Conservation (phyloP, 2,888 invertebrate genomes). For the Enchytraeus crypticus region DNA sequence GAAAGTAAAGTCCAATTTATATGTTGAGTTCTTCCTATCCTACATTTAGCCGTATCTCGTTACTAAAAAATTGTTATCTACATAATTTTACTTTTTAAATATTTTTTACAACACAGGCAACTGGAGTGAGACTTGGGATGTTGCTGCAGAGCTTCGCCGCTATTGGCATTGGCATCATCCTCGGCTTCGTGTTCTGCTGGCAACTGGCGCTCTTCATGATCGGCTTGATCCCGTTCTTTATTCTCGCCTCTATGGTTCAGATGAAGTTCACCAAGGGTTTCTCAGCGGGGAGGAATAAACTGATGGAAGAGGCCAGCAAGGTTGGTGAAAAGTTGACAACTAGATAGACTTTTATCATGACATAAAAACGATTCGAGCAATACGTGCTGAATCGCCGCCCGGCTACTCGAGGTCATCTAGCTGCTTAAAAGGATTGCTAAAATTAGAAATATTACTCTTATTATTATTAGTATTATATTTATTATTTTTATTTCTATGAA, state of each 20-base stretch:
- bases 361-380: too few species aligned
- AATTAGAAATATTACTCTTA: too few species aligned
- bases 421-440: neutral
- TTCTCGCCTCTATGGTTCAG: slow-evolving; percentile 45
- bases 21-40: too few species aligned
- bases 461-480: too few species aligned
- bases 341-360: neutral
- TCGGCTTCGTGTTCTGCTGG: slow-evolving; percentile 51
- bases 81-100: neutral
- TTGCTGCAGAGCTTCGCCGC: slow-evolving; percentile 45
- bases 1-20: too few species aligned
- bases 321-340: slow-evolving; percentile 31
- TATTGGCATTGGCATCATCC: slow-evolving; percentile 45
- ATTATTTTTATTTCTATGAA: too few species aligned
- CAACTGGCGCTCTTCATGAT: slow-evolving; percentile 49
- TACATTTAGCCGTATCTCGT: too few species aligned
- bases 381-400: too few species aligned
- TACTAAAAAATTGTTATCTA: too few species aligned
- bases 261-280: slow-evolving; percentile 48
- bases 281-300: slow-evolving; percentile 49
- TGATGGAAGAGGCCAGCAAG: slow-evolving; percentile 53
- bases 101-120: slow-evolving; percentile 37
- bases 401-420: too few species aligned
- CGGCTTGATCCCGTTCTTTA: slow-evolving; percentile 48
- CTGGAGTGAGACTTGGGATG: slow-evolving; percentile 47